These are phyloP conservation scores for Leptopilina syphax DNA, from an alignment of 2,888 invertebrate species.

Conservation along the genomic window DNA sequence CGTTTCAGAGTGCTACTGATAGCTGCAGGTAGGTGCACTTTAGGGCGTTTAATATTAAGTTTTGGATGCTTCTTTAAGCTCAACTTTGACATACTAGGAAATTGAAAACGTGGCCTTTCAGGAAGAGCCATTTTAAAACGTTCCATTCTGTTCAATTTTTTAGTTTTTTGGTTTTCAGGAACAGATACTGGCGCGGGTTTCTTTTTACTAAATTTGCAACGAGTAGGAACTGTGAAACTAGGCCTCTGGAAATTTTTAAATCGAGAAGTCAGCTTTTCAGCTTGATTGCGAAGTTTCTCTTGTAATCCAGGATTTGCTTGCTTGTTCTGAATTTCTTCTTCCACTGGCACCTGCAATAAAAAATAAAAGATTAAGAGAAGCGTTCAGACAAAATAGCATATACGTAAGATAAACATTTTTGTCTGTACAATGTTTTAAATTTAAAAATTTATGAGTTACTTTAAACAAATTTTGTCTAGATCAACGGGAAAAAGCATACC, in stretches of 20 bases:
- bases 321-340: constrained; percentile 78
- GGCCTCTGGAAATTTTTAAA: constrained; percentile 82
- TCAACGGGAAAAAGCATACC: too few species aligned
- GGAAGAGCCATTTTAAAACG: constrained; percentile 81
- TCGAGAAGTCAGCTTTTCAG: constrained; percentile 85
- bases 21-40: constrained; percentile 75
- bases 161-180: constrained; percentile 48
- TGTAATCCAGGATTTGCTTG: constrained; percentile 62
- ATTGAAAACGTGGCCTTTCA: constrained; percentile 77
- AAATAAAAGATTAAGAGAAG: background rate
- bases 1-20: constrained; percentile 51
- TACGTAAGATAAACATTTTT: too few species aligned
- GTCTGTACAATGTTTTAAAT: too few species aligned
- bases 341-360: constrained; percentile 78
- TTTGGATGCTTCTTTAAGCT: constrained; percentile 81
- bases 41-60: constrained; percentile 78
- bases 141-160: constrained; percentile 76
- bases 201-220: constrained; percentile 55
- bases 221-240: constrained; percentile 75
- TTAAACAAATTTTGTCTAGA: too few species aligned
- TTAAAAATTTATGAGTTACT: too few species aligned
- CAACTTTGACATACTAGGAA: constrained; percentile 70
- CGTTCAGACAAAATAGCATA: too few species aligned
- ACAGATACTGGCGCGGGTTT: constrained; percentile 48
- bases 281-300: constrained; percentile 84